Evolutionary conservation across 2,888 invertebrate genomes (phyloP).

Genomic region (Girardia tigrina): DNA sequence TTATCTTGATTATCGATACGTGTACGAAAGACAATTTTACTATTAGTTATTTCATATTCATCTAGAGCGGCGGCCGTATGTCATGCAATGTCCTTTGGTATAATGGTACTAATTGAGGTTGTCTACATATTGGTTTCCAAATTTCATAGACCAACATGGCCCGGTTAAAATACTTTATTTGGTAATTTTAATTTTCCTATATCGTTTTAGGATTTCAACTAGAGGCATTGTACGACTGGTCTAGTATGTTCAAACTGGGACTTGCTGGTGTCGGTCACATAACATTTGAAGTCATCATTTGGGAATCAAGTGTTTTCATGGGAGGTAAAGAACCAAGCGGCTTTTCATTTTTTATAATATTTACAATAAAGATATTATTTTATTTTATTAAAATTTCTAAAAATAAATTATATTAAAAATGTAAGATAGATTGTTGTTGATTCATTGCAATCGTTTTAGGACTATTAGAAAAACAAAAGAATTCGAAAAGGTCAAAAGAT

Average conservation of each 20-base stretch:
- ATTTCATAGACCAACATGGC: not conserved
- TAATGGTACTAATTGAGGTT: not conserved
- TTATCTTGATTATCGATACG: not conserved
- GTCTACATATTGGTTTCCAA: not conserved
- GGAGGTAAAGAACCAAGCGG: too few relatives aligned
- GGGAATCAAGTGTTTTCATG: slow-evolving; percentile 12
- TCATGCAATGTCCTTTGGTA: not conserved
- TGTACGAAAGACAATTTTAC: too few relatives aligned
- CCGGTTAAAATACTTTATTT: not conserved
- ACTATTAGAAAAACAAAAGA: too few relatives aligned
- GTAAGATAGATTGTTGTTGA: too few relatives aligned
- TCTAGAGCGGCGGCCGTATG: not conserved
- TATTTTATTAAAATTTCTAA: too few relatives aligned
- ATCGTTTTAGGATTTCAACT: slow-evolving; percentile 2
- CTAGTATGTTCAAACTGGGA: not conserved
- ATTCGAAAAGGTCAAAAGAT: too few relatives aligned
- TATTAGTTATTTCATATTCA: not conserved
- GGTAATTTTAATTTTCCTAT: too few relatives aligned
- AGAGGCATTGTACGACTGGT: not conserved
- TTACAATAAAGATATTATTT: too few relatives aligned
- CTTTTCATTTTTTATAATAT: too few relatives aligned
- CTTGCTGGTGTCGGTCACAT: not conserved
- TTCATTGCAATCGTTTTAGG: too few relatives aligned
- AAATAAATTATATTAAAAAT: too few relatives aligned
- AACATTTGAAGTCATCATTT: slow-evolving; percentile 1